These are phyloP conservation scores for Pristionchus japonicus DNA, from an alignment of 2,888 invertebrate species.

Conservation along the genomic window DNA sequence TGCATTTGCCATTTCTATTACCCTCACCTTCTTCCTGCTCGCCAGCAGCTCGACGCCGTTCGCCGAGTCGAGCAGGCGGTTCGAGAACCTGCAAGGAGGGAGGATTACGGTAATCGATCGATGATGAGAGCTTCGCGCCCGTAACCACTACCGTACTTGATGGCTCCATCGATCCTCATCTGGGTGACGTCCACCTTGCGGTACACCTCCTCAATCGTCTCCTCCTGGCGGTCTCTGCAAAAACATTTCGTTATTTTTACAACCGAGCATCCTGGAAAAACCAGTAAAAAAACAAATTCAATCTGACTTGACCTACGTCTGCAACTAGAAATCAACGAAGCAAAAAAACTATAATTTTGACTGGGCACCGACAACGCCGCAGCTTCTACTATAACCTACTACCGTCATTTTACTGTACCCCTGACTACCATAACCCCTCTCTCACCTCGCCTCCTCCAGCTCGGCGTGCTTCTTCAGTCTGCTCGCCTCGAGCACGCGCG, in stretches of 20 bases:
- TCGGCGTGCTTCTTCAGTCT: conserved; percentile 53
- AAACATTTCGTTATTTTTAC: too few species aligned
- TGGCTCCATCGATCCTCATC: conserved; percentile 64
- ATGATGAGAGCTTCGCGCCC: not conserved
- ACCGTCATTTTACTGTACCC: not conserved
- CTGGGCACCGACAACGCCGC: not conserved
- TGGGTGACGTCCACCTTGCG: conserved; percentile 64
- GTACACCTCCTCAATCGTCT: conserved; percentile 63
- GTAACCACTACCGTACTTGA: conserved; percentile 49
- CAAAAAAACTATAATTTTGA: too few species aligned
- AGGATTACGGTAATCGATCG: not conserved
- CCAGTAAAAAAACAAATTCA: too few species aligned
- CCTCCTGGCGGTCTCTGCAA: conserved; percentile 59
- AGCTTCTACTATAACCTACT: not conserved
- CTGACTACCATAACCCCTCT: not conserved
- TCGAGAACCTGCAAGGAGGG: conserved; percentile 59
- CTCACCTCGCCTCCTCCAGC: conserved; percentile 59
- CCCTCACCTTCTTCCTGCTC: conserved; percentile 59
- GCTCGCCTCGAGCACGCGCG: conserved; percentile 52
- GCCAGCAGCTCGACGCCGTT: conserved; percentile 66
- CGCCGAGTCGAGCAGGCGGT: conserved; percentile 62
- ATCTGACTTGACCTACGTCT: too few species aligned
- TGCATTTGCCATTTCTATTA: too few species aligned
- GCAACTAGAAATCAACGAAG: too few species aligned
- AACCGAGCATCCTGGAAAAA: too few species aligned